Evolutionary conservation across 2,888 invertebrate species (phyloP).

Genomic region (Napeogenes inachia): DNA sequence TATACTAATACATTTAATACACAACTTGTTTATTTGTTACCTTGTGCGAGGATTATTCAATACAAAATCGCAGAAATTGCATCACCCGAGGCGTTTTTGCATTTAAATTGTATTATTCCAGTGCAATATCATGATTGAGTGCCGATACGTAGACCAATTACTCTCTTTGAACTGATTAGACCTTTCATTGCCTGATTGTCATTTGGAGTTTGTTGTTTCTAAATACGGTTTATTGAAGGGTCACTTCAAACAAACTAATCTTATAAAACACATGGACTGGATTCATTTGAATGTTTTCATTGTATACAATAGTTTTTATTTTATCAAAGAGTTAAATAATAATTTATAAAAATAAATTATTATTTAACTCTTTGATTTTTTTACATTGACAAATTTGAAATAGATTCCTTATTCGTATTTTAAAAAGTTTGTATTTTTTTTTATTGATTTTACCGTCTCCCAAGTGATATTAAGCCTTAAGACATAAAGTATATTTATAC

Average conservation of each 20-base stretch:
- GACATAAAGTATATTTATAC: background rate
- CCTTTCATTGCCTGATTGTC: slow-evolving; percentile 33
- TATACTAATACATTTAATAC: too few relatives aligned
- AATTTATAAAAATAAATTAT: too few relatives aligned
- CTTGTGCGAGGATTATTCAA: slow-evolving; percentile 14
- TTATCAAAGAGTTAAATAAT: too few relatives aligned
- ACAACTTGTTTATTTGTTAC: background rate
- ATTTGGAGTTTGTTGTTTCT: slow-evolving; percentile 20
- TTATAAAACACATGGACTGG: background rate
- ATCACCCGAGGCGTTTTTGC: slow-evolving; percentile 33
- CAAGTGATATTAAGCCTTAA: background rate
- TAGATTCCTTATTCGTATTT: too few relatives aligned
- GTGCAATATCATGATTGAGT: slow-evolving; percentile 37
- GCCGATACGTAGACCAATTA: slow-evolving; percentile 35
- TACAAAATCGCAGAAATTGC: slow-evolving; percentile 22
- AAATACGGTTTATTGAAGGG: slow-evolving; percentile 15
- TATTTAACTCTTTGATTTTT: background rate
- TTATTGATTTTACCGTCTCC: too few relatives aligned
- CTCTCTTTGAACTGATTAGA: slow-evolving; percentile 38
- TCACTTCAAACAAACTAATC: slow-evolving; percentile 7
- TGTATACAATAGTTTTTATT: background rate
- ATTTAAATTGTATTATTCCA: slow-evolving; percentile 34
- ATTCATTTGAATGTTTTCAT: slow-evolving; percentile 1
- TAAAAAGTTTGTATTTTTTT: too few relatives aligned
- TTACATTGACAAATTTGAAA: background rate